Conservation (phyloP, 2,888 invertebrate genomes). For the Epinotia ramella region DNA sequence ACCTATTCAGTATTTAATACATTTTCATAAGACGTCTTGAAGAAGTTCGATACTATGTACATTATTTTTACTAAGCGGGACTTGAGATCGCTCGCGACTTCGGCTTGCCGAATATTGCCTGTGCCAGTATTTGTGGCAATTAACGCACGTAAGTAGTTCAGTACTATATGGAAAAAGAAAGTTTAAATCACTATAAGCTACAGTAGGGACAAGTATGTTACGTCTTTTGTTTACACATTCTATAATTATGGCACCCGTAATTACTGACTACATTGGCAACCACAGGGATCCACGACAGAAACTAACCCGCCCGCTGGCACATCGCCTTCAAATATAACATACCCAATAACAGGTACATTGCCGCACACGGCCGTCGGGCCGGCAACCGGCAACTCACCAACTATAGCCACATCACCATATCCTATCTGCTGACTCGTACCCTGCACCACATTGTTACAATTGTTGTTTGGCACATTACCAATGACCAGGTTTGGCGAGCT, state of each 20-base stretch:
- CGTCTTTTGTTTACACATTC: not conserved
- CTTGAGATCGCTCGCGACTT: too few species aligned
- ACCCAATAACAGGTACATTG: slow-evolving; percentile 75
- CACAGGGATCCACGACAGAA: slow-evolving; percentile 63
- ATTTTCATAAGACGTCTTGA: too few species aligned
- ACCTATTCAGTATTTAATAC: too few species aligned
- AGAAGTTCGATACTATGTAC: too few species aligned
- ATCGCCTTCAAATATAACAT: slow-evolving; percentile 73
- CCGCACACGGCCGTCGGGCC: slow-evolving; percentile 69
- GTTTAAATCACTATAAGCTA: too few species aligned
- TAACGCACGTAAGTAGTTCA: too few species aligned
- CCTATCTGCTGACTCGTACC: slow-evolving; percentile 48
- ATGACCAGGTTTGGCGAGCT: slow-evolving; percentile 49
- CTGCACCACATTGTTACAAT: slow-evolving; percentile 25
- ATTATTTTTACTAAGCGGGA: too few species aligned
- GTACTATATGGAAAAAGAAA: too few species aligned
- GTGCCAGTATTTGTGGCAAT: too few species aligned
- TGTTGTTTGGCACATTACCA: not conserved
- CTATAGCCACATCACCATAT: slow-evolving; percentile 65
- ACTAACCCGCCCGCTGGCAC: slow-evolving; percentile 74
- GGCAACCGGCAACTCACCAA: slow-evolving; percentile 69
- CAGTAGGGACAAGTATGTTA: too few species aligned
- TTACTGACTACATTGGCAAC: slow-evolving; percentile 57
- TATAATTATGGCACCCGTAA: not conserved
- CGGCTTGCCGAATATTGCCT: too few species aligned